These are phyloP conservation scores for Natrix natrix DNA, from an alignment of 2,797 vertebrate species.

Conservation along the genomic window DNA sequence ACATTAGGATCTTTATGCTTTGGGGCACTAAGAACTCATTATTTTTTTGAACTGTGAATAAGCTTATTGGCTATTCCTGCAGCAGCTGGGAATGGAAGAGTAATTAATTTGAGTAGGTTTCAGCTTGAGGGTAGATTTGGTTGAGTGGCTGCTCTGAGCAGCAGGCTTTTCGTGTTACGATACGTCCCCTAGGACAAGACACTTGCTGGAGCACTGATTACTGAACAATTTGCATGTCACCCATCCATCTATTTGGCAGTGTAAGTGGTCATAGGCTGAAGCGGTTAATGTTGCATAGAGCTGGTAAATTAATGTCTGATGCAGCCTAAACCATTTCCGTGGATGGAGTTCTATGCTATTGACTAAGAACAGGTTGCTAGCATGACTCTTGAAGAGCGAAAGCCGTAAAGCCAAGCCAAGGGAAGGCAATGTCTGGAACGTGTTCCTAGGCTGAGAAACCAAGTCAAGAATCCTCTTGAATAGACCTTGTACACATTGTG, in stretches of 20 bases:
- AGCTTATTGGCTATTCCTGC: neutral
- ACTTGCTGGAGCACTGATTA: neutral
- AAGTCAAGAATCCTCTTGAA: neutral
- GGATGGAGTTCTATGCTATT: neutral
- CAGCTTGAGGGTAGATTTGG: conserved; percentile 7
- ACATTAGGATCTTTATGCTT: neutral
- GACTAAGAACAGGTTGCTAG: neutral
- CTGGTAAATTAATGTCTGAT: neutral
- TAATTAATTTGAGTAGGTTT: conserved; percentile 12
- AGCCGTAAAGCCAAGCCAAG: neutral
- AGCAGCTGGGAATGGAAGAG: neutral
- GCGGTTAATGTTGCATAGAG: neutral
- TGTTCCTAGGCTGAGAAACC: neutral
- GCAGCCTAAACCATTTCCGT: neutral
- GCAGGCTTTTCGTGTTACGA: conserved; percentile 11
- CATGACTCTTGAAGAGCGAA: neutral
- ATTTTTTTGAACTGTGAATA: neutral
- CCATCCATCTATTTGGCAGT: neutral
- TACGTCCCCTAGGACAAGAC: neutral
- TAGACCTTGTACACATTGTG: neutral
- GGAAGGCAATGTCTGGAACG: neutral
- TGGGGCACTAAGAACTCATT: neutral
- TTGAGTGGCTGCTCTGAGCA: conserved; percentile 15
- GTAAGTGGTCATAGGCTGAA: neutral
- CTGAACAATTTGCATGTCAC: neutral